A percentile compares a stretch with the other conserved stretches of the same genome.
Conservation (phyloP, 2,113 vertebrate species). For the Hyaena hyaena region DNA sequence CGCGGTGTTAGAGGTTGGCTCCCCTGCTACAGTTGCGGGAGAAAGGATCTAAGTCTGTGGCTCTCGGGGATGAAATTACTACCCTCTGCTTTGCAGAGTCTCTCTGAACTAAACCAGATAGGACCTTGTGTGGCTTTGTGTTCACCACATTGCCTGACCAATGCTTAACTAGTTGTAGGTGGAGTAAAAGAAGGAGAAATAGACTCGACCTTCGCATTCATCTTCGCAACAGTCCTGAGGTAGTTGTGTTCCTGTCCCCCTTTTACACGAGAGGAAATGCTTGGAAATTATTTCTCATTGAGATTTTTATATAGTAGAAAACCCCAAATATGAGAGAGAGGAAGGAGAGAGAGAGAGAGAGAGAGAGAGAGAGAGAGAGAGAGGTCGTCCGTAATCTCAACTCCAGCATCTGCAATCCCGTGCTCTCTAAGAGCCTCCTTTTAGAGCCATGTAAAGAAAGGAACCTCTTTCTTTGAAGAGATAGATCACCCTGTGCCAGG, state of each 20-base stretch:
- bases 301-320: not conserved
- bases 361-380: not conserved
- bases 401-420: not conserved
- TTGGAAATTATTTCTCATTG: constrained; percentile 34
- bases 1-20: not conserved
- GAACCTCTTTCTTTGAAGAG: not conserved
- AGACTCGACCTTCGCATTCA: not conserved
- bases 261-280: not conserved
- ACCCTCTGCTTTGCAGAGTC: not conserved
- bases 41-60: not conserved
- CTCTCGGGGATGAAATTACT: not conserved
- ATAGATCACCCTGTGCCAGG: not conserved
- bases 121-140: not conserved
- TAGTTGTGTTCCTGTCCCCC: not conserved
- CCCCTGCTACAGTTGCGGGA: not conserved
- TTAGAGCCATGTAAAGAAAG: not conserved
- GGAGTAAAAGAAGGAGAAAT: constrained; percentile 12
- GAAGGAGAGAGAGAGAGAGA: not conserved
- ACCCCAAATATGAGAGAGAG: not conserved
- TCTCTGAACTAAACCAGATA: not conserved
- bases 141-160: not conserved
- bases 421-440: not conserved
- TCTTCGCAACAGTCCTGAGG: not conserved
- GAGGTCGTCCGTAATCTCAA: not conserved
- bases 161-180: not conserved